Evolutionary conservation across 2,888 invertebrate species (phyloP).

Genomic region (Erynnis tages): DNA sequence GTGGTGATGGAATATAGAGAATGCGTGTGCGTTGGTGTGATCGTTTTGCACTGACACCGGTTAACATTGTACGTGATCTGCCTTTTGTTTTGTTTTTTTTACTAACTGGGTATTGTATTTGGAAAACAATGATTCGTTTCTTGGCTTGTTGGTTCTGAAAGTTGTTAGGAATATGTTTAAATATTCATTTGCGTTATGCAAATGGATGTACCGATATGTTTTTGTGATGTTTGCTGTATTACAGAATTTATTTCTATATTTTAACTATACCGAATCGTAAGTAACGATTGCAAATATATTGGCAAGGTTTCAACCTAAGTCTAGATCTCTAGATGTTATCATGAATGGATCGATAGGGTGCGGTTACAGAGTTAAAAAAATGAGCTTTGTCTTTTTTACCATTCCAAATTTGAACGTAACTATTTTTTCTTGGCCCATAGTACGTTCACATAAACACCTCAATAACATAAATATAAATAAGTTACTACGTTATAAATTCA

Average conservation of each 20-base stretch:
- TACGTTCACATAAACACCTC: too few relatives aligned
- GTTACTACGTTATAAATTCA: background rate
- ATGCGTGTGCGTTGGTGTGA: constrained; percentile 53
- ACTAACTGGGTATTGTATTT: constrained; percentile 29
- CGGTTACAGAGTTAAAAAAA: too few relatives aligned
- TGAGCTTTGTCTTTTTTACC: too few relatives aligned
- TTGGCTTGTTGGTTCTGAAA: constrained; percentile 7
- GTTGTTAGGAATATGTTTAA: constrained; percentile 1
- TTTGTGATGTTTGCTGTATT: background rate
- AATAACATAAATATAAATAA: background rate
- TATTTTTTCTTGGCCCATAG: too few relatives aligned
- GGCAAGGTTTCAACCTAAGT: too few relatives aligned
- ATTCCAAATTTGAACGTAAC: too few relatives aligned
- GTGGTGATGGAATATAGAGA: constrained; percentile 79
- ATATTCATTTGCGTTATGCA: background rate
- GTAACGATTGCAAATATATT: too few relatives aligned
- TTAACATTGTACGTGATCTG: constrained; percentile 14
- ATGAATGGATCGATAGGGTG: too few relatives aligned
- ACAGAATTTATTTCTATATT: too few relatives aligned
- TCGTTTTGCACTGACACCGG: constrained; percentile 19
- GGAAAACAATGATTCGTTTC: constrained; percentile 21
- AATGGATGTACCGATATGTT: background rate
- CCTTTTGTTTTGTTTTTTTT: constrained; percentile 23
- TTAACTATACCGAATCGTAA: too few relatives aligned
- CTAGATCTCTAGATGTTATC: too few relatives aligned